Base-by-base conservation (phyloP, 2,113 vertebrate genomes). In the Amblyopsis rosae region DNA sequence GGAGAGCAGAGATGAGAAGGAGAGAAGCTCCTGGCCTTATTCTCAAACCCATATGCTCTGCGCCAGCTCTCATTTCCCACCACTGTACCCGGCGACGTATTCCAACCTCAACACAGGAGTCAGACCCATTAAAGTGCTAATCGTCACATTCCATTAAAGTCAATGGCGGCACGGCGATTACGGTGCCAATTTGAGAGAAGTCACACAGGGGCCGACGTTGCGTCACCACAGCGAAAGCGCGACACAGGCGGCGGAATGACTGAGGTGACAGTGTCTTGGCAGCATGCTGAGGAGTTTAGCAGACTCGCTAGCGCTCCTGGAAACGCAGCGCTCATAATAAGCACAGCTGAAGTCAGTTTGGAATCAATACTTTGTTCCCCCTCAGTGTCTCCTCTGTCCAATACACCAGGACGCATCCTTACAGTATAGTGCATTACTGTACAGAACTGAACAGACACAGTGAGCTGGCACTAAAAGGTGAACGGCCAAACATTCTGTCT, bases 111-210 rank as follows among this genome's bases (percentile, higher is more conserved):
- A 11, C 49, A 84, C 91, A 87, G 87, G 90, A 94, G 93, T 91
- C 92, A 88, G 89, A 83, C 91, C 90, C 94, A 95, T 95, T 93
- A 93, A 92, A 89, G 91, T 84, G 82, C 89, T 84, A 89, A 94
- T 93, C 86, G 92, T 92, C 92, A 92, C 92, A 92, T 95, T 96
- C 94, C 93, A 87, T 90, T 93, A 93, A 89, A 94, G 94, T 92
- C 93, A 92, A 93, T 93, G 93, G 83, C 67, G 57, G 70, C 55
- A 9, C 53, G 85, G 91, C 92, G 94, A 91, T 94, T 95, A 94
- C 91, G 89, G 90, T 82, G 84, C 85, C 89, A 92, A 94, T 94
- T 94, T 94, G 91, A 88, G 90, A 70, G 94, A 93, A 94, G 93
- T 94, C 87, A 93, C 88, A 86, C 87, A 88, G 90, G 89, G 85